A percentile compares a stretch with the other conserved stretches of the same genome.
Conservation (phyloP, 1,140 invertebrate genomes). For the Papilio helenus region DNA sequence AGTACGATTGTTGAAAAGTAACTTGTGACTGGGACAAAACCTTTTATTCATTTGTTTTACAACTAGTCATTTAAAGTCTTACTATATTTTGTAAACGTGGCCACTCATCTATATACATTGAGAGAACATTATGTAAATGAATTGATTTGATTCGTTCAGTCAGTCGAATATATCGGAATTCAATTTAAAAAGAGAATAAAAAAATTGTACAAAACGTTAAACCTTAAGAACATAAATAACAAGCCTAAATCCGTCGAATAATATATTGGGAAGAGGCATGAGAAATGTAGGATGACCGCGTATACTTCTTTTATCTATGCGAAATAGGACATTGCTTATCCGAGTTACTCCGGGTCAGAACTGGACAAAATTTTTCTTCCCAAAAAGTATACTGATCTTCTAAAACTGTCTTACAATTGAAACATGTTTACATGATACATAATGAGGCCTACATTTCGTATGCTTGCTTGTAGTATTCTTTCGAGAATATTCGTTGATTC, state of each 20-base stretch:
- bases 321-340: conserved; percentile 11
- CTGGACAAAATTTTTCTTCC: neutral
- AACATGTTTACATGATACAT: neutral
- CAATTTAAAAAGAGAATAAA: neutral
- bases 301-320: conserved; percentile 1
- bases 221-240: neutral
- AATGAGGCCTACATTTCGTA: too few relatives aligned
- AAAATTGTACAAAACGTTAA: neutral
- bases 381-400: neutral
- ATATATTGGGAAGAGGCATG: neutral
- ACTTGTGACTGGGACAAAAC: neutral
- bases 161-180: too few relatives aligned
- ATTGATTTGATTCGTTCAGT: too few relatives aligned
- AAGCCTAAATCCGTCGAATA: neutral
- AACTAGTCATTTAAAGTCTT: neutral
- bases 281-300: neutral
- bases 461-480: too few relatives aligned
- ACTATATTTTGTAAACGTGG: neutral
- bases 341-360: neutral
- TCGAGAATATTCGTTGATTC: too few relatives aligned
- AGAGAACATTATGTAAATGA: too few relatives aligned
- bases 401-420: neutral
- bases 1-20: conserved; percentile 12
- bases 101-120: too few relatives aligned
- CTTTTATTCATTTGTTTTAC: neutral